Percentiles rank a stretch among this genome's conserved stretches.
Conservation (phyloP, 2,797 vertebrate species). For the Carcharodon carcharias region DNA sequence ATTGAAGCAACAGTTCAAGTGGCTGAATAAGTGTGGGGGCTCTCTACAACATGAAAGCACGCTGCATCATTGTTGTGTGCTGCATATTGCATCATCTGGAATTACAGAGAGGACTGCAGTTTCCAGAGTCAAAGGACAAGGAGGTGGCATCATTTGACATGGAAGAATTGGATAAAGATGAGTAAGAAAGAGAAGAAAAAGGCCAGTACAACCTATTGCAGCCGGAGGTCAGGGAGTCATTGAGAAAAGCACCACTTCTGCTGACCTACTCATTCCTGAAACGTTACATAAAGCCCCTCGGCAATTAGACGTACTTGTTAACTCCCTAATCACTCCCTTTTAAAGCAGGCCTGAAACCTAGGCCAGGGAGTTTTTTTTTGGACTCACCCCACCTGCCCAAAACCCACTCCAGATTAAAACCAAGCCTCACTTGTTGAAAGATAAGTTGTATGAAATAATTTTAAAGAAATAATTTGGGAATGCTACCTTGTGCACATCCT, state of each 20-base stretch:
- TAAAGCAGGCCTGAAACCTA: not conserved
- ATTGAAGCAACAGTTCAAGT: not conserved
- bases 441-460: not conserved
- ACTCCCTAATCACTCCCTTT: not conserved
- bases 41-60: not conserved
- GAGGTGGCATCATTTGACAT: not conserved
- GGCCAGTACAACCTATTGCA: not conserved
- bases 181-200: not conserved
- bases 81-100: not conserved
- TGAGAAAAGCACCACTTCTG: not conserved
- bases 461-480: not conserved
- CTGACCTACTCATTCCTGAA: not conserved
- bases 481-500: slow-evolving; percentile 88
- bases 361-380: not conserved
- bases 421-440: not conserved
- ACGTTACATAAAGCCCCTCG: not conserved
- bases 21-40: not conserved
- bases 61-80: not conserved
- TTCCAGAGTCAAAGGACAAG: not conserved
- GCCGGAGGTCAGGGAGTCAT: not conserved
- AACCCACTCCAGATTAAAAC: not conserved
- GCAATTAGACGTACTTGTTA: not conserved
- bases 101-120: not conserved
- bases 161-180: not conserved
- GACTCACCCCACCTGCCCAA: not conserved